Base-by-base conservation (phyloP, 2,888 invertebrate species). In the Phortica magna region DNA sequence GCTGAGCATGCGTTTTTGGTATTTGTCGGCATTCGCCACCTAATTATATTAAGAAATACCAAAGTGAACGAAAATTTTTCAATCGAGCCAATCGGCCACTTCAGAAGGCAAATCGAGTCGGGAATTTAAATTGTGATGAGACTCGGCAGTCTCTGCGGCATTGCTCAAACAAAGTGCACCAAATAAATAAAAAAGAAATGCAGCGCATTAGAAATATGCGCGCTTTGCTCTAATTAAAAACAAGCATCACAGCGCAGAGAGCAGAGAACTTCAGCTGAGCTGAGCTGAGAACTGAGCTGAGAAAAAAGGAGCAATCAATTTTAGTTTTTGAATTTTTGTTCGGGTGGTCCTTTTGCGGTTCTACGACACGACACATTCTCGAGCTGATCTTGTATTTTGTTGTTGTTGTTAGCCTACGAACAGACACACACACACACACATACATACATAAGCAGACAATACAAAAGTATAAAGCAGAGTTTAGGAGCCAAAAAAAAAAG, bases 1-100 rank as follows among this genome's bases (percentile, higher is more conserved):
- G 64, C 64, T 22, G 64, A 22, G 64, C 31, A 64, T 64, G 64
- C 14, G 64, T 7, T 64, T 64, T 64, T 17, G 19, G 39, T 42
- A 42, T 42, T 67, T 67, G 10, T 82, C 83, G 86, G 84, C 84
- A 88, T 88, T 88, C 84, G 85, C 87, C 89, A 87, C 88, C 88
- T 87, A 88, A 87, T 87, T 87, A 87, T 86, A 83, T 86, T 80
- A 76, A 76, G 57, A 73, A 65, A 61, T 77, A 75, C 78, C 78
- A 80, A 80, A 75, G 72, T 39, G 61, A 64, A 73, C 22, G 73
- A 43, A 22, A 74, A 12, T 12, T 17, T 17, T 74, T 74, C 68
- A 64, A 43, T 39, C 43, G 48, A 41, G 61, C 14, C 48, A 48
- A 48, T 64, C 64, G 64, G 64, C 39, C 39, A 64, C 64, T 31